A percentile compares a stretch with the other conserved stretches of the same genome.
Conservation (phyloP, 2,113 vertebrate species). For the Macaca mulatta region DNA sequence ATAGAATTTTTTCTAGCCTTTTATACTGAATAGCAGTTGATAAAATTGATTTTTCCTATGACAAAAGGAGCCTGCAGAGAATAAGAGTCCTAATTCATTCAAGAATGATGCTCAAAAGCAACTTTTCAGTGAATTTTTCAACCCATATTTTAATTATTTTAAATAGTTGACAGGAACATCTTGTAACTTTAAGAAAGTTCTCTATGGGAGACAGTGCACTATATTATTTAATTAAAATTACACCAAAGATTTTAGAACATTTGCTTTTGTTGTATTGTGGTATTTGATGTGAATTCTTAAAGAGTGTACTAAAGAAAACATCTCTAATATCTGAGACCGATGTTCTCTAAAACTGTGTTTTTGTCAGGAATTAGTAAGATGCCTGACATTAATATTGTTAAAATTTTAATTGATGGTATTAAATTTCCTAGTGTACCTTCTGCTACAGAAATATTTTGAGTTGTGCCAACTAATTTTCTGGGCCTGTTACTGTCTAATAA, state of each 20-base stretch:
- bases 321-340: background rate
- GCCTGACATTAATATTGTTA: background rate
- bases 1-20: background rate
- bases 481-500: background rate
- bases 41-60: background rate
- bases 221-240: background rate
- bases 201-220: background rate
- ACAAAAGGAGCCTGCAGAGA: background rate
- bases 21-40: background rate
- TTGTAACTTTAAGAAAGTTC: background rate
- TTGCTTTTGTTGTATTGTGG: background rate
- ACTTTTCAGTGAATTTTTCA: constrained; percentile 9
- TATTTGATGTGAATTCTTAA: background rate
- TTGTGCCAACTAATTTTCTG: background rate
- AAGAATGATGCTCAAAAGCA: background rate
- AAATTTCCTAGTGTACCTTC: background rate
- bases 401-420: background rate
- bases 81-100: background rate
- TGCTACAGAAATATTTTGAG: background rate
- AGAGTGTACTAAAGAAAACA: background rate
- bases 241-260: background rate
- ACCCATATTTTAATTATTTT: background rate
- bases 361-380: background rate
- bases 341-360: background rate
- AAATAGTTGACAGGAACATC: background rate